A percentile compares a stretch with the other conserved stretches of the same genome.
phyloP scores from a whole-genome alignment of 2,797 vertebrate genomes.

The Argya squamiceps region DNA sequence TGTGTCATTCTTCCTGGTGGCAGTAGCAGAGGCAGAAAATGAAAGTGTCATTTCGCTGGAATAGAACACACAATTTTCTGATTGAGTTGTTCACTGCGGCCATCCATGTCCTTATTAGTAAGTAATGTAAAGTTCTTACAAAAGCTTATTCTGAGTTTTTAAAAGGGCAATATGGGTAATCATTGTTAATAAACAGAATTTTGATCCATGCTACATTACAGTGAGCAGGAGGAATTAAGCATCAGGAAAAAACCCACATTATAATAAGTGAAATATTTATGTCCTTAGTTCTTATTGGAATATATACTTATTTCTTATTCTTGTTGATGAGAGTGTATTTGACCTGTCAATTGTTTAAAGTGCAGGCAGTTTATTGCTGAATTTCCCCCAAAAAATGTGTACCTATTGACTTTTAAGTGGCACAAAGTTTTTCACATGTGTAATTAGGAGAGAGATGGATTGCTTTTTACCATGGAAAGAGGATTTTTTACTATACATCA shows the following conservation, averaged over 20 bases:
- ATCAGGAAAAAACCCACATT: not conserved
- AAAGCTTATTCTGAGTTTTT: not conserved
- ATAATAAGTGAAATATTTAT: not conserved
- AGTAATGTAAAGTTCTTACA: not conserved
- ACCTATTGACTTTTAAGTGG: not conserved
- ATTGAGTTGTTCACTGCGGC: not conserved
- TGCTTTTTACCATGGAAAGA: not conserved
- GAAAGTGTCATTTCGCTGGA: not conserved
- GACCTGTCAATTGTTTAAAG: conserved; percentile 15
- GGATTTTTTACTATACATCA: conserved; percentile 1
- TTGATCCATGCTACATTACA: not conserved
- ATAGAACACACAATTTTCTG: not conserved
- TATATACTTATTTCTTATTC: not conserved
- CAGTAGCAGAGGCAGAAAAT: conserved; percentile 13
- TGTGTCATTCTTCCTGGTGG: not conserved
- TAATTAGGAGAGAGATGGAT: conserved; percentile 12
- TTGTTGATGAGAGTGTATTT: not conserved
- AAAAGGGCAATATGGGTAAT: not conserved
- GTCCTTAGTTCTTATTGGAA: not conserved
- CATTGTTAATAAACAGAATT: not conserved
- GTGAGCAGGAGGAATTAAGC: not conserved
- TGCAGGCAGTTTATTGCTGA: not conserved
- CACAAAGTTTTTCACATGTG: not conserved
- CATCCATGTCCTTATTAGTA: not conserved
- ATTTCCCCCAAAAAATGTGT: not conserved